A percentile compares a stretch with the other conserved stretches of the same genome.
phyloP scores from a whole-genome alignment of 2,888 invertebrate species.

The Sinhomidia bicolor region DNA sequence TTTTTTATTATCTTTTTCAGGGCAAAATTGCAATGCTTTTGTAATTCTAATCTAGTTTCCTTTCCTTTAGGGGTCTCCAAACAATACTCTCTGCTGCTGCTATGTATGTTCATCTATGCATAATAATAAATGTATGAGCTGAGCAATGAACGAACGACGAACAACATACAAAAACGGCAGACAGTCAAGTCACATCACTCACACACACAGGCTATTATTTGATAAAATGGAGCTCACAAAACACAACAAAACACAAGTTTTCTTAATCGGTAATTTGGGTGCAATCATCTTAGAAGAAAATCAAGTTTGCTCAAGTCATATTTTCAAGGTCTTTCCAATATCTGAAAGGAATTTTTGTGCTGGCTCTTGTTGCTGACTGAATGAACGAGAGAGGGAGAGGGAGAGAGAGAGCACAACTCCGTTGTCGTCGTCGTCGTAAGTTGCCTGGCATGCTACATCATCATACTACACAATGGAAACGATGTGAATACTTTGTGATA shows the following conservation, averaged over 20 bases:
- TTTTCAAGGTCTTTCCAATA: slow-evolving; percentile 69
- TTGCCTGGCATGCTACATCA: neutral
- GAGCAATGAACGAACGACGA: neutral
- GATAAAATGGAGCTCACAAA: slow-evolving; percentile 55
- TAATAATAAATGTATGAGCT: neutral
- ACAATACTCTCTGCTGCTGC: no score
- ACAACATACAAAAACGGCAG: no score
- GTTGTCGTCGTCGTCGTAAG: no score
- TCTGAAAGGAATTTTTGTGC: slow-evolving; percentile 61
- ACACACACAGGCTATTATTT: slow-evolving; percentile 32
- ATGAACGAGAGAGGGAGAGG: no score
- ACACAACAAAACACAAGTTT: slow-evolving; percentile 57
- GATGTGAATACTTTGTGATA: slow-evolving; percentile 14
- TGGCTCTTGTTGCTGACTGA: slow-evolving; percentile 15
- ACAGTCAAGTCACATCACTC: neutral
- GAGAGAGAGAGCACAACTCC: neutral
- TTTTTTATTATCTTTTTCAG: neutral
- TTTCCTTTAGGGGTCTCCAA: slow-evolving; percentile 53
- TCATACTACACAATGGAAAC: neutral
- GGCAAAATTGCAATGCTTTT: slow-evolving; percentile 5
- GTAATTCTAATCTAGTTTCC: slow-evolving; percentile 52
- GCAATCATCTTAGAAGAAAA: slow-evolving; percentile 65
- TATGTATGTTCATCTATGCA: no score
- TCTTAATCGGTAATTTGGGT: slow-evolving; percentile 68
- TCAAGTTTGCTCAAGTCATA: slow-evolving; percentile 67